Evolutionary conservation across 2,797 vertebrate genomes (phyloP), one percentile per base, ranked within the genome.

Genomic region (Gouania willdenowi): DNA sequence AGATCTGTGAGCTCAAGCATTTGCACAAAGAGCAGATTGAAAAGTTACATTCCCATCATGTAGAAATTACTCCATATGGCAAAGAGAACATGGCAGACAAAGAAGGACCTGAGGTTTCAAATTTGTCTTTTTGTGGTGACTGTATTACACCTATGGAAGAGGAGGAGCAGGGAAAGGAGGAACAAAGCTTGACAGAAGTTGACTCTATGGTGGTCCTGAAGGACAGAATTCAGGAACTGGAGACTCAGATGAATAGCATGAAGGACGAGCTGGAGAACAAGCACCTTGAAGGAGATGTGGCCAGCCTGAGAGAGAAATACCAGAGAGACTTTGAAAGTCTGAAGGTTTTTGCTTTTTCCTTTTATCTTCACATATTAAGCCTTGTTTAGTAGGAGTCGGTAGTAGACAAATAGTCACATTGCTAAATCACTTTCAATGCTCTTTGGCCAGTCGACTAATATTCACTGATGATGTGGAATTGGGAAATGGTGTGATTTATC

Each of bases 251-350:
- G 90, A 86, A 92, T 3, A 46, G 77, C 77, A 94, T 98, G 95
- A 92, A 88, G 59, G 93, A 94, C 0, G 92, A 98, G 71, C 82
- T 98, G 66, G 93, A 95, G 74, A 91, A 87, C 77, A 93, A 93
- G 78, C 91, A 91, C 26, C 86, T 92, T 19, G 91, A 93, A 42
- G 94, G 89, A 54, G 91, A 86, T 0, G 78, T 83, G 12, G 81
- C 89, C 64, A 86, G 87, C 25, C 83, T 98, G 81, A 92, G 86
- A 77, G 92, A 94, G 74, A 98, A 97, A 88, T 94, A 98, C 90
- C 97, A 97, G 88, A 91, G 89, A 78, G 95, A 98, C 89, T 92
- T 99, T 89, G 95, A 98, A 70, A 98, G 90, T 84, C 86, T 99
- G 51, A 99, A 98, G 97, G 95, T 97, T 85, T 79, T 73, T 83